Conservation (phyloP, 2,888 invertebrate species). For the Buathra laborator region DNA sequence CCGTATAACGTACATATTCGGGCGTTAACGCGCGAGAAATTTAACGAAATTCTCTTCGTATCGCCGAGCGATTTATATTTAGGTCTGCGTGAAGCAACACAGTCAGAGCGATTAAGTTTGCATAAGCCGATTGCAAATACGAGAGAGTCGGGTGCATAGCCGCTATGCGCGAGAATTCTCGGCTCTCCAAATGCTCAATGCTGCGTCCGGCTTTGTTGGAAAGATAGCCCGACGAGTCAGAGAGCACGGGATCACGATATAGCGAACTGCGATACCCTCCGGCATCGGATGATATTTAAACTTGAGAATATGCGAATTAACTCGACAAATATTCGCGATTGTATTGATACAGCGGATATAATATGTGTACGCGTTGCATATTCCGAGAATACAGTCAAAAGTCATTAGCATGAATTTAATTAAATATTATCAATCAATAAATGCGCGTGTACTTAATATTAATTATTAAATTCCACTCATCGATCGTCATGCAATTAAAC, state of each 20-base stretch:
- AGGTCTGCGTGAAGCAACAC: slow-evolving; percentile 42
- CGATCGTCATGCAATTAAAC: neutral
- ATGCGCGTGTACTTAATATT: neutral
- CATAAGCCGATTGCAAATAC: slow-evolving; percentile 72
- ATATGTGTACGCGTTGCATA: neutral
- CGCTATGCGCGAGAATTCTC: slow-evolving; percentile 32
- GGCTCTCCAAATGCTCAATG: slow-evolving; percentile 45
- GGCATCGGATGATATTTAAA: slow-evolving; percentile 48
- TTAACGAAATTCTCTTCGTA: slow-evolving; percentile 4
- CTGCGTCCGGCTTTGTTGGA: slow-evolving; percentile 43
- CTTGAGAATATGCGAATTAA: slow-evolving; percentile 46
- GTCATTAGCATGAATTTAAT: neutral
- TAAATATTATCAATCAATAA: neutral
- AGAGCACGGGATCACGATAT: slow-evolving; percentile 14
- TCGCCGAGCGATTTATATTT: slow-evolving; percentile 37
- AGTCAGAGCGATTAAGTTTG: slow-evolving; percentile 69
- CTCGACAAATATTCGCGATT: slow-evolving; percentile 19
- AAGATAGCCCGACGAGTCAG: slow-evolving; percentile 57
- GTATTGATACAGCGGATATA: slow-evolving; percentile 22
- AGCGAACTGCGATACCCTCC: slow-evolving; percentile 22
- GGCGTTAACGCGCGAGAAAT: slow-evolving; percentile 2
- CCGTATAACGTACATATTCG: neutral
- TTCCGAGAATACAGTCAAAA: neutral
- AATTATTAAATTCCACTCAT: neutral
- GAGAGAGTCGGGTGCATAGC: neutral